Evolutionary conservation across 2,888 invertebrate genomes (phyloP), one percentile per base, ranked within the genome.

Genomic region (Myopa tessellatipennis): DNA sequence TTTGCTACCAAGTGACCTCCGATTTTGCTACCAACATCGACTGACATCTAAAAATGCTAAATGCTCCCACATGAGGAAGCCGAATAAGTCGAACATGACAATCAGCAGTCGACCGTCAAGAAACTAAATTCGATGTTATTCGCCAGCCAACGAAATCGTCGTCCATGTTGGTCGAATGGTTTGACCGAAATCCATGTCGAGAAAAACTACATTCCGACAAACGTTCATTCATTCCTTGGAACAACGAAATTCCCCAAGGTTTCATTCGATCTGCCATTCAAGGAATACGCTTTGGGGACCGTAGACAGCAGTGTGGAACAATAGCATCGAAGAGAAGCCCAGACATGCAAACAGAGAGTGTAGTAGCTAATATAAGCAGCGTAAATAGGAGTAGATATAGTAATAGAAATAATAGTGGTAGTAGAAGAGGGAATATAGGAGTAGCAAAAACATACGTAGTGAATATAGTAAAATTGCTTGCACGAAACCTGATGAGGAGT

Each of bases 201-300:
- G 26, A 26, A 26, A 26, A 26, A 26, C 26, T 26, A 26, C 26
- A 26, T 26, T 45, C 45, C 3, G 45, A 45, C 45, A 45, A 2
- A 45, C 45, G 10, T 0, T 8, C 45, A 45, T 45, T 45, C 50
- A 65, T 50, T 45, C 63, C 63, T 52, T 74, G 74, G 26, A 74
- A 74, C 63, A 34, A 26, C 60, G 61, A 73, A 26, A 74, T 63
- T 74, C 74, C 74, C 74, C 38, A 65, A 74, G 74, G 74, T 14
- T 71, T 60, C 71, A 71, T 74, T 65, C 74, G 74, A 65, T 74
- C 65, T 65, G 65, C 50, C 38, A 63, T 74, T 50, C 26, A 63
- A 74, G 52, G 36, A 50, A 65, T 45, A 68, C 10, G 55, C 55
- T 55, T 14, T n/a, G 8, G 60, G 38, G 60, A 16, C 55, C 34